A percentile compares a stretch with the other conserved stretches of the same genome.
phyloP scores from a whole-genome alignment of 2,888 invertebrate species.

The Octonoba sinensis region DNA sequence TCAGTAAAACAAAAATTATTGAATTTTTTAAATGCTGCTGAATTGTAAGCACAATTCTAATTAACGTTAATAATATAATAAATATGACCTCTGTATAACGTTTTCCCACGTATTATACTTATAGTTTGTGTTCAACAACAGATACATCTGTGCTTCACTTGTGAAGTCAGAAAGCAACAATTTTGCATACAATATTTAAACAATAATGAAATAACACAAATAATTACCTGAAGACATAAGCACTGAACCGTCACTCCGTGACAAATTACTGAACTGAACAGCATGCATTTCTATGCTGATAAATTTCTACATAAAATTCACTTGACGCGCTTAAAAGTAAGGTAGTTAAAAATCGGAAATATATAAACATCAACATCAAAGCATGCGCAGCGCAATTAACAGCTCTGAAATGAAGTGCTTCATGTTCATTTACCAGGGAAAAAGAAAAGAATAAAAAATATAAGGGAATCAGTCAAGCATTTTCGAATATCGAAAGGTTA shows the following conservation, averaged over 20 bases:
- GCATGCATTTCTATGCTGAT: conserved; percentile 13
- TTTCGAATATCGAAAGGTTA: too few relatives aligned
- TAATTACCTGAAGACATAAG: conserved; percentile 36
- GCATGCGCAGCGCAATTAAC: too few relatives aligned
- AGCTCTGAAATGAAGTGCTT: too few relatives aligned
- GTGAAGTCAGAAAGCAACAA: too few relatives aligned
- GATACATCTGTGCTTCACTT: too few relatives aligned
- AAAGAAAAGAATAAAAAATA: not conserved
- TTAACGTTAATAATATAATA: not conserved
- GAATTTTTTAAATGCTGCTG: too few relatives aligned
- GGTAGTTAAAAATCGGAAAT: not conserved
- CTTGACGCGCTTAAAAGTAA: not conserved
- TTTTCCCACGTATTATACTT: too few relatives aligned
- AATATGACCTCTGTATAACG: too few relatives aligned
- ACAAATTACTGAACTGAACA: conserved; percentile 40
- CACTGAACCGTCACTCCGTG: conserved; percentile 58
- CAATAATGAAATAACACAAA: not conserved
- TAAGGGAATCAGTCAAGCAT: not conserved
- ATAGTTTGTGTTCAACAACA: too few relatives aligned
- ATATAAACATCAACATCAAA: too few relatives aligned
- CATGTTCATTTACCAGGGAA: too few relatives aligned
- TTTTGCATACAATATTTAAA: not conserved
- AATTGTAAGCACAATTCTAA: not conserved
- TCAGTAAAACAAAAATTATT: too few relatives aligned
- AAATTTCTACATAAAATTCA: not conserved